Evolutionary conservation across 2,113 vertebrate species (phyloP).

Genomic region (Lynx canadensis): DNA sequence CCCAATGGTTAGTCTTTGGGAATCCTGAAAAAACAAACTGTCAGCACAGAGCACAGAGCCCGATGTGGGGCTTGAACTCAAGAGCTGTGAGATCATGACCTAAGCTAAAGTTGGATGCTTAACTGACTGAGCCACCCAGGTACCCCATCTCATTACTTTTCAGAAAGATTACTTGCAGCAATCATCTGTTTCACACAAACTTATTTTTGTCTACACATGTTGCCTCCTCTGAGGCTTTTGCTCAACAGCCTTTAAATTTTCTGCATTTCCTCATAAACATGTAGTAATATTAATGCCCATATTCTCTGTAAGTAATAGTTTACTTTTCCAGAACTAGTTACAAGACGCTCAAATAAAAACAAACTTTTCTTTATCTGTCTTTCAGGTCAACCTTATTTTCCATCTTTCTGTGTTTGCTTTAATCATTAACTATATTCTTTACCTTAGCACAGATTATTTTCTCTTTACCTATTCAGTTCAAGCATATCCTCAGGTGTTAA

Average conservation of each 20-base stretch:
- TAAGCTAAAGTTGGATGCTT: too few species aligned
- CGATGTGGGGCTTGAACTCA: too few species aligned
- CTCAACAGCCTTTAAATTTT: neutral
- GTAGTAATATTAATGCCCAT: neutral
- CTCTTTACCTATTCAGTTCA: neutral
- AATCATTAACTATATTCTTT: neutral
- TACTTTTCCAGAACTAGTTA: neutral
- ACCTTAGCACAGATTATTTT: neutral
- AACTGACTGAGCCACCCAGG: too few species aligned
- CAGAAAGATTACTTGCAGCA: neutral
- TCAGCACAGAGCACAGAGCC: too few species aligned
- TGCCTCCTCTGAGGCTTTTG: neutral
- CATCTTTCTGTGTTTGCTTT: neutral
- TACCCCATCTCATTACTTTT: neutral
- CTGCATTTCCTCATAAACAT: neutral
- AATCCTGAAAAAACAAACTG: neutral
- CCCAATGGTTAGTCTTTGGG: neutral
- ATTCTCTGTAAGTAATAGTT: neutral
- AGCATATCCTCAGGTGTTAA: neutral
- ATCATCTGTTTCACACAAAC: neutral
- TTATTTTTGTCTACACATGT: neutral
- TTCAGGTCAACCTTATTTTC: neutral
- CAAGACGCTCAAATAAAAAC: neutral
- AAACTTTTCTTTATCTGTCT: neutral
- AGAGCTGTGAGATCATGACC: too few species aligned